Percentiles rank a stretch among this genome's conserved stretches.
Evolutionary conservation across 2,113 vertebrate genomes (phyloP).

Genomic region (Equus quagga): DNA sequence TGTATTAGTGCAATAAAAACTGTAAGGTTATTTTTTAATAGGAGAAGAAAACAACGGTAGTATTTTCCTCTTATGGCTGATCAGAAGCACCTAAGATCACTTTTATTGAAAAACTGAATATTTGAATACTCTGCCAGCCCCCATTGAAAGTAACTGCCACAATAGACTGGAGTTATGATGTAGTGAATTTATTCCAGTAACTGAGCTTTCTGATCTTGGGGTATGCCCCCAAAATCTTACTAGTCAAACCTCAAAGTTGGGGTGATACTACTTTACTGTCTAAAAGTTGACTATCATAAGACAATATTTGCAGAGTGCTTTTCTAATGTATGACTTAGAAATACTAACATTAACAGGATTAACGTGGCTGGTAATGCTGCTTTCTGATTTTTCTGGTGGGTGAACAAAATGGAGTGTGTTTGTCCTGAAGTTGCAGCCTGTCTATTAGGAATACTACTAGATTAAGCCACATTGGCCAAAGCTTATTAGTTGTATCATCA

Average conservation of each 20-base stretch:
- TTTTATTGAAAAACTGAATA: neutral
- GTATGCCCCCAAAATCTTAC: neutral
- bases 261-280: neutral
- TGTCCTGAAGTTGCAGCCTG: neutral
- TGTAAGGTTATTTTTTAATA: slow-evolving; percentile 25
- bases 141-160: neutral
- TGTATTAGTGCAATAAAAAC: slow-evolving; percentile 15
- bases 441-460: neutral
- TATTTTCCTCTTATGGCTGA: neutral
- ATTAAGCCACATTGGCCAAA: neutral
- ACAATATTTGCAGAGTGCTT: neutral
- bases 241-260: neutral
- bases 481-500: neutral
- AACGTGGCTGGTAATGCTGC: neutral
- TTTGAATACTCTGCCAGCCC: neutral
- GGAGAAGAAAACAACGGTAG: neutral
- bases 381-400: neutral
- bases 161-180: neutral
- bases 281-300: neutral
- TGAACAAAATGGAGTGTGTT: neutral
- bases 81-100: neutral
- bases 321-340: neutral
- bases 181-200: neutral
- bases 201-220: neutral
- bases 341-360: neutral